phyloP scores from a whole-genome alignment of 2,113 vertebrate genomes.

The Hippotragus niger region DNA sequence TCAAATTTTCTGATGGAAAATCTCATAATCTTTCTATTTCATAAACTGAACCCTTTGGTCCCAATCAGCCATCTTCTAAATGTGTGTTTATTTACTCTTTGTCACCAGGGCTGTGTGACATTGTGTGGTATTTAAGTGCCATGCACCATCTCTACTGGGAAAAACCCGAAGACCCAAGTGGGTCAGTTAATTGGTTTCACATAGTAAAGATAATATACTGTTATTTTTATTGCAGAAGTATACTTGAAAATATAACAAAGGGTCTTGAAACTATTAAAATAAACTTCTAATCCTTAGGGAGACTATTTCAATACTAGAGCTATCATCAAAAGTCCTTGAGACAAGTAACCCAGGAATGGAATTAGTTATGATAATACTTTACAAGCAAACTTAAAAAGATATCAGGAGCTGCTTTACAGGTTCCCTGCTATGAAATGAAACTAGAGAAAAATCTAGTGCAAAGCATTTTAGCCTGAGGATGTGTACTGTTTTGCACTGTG shows the following conservation, averaged over 20 bases:
- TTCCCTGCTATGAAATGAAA: slow-evolving; percentile 37
- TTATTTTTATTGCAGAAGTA: slow-evolving; percentile 28
- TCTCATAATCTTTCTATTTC: neutral
- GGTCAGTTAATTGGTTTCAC: slow-evolving; percentile 17
- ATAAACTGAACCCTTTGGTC: slow-evolving; percentile 3
- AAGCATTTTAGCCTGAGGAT: neutral
- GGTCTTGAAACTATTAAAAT: slow-evolving; percentile 34
- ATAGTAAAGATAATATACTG: slow-evolving; percentile 11
- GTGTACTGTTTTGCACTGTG: slow-evolving; percentile 2
- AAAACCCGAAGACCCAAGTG: neutral
- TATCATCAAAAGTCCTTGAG: slow-evolving; percentile 58
- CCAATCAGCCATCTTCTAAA: neutral
- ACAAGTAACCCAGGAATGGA: slow-evolving; percentile 32
- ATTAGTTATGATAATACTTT: slow-evolving; percentile 46
- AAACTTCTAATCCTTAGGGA: slow-evolving; percentile 36
- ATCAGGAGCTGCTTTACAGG: neutral
- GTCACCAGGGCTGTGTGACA: neutral
- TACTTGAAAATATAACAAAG: slow-evolving; percentile 49
- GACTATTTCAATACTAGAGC: slow-evolving; percentile 39
- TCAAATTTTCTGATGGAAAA: neutral
- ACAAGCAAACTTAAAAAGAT: slow-evolving; percentile 33
- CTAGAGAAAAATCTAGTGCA: neutral
- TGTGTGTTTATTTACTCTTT: slow-evolving; percentile 3
- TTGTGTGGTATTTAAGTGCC: slow-evolving; percentile 20
- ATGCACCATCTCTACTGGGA: neutral